These are phyloP conservation scores for Phataginus tricuspis DNA, from an alignment of 2,797 vertebrate genomes.

Conservation along the genomic window DNA sequence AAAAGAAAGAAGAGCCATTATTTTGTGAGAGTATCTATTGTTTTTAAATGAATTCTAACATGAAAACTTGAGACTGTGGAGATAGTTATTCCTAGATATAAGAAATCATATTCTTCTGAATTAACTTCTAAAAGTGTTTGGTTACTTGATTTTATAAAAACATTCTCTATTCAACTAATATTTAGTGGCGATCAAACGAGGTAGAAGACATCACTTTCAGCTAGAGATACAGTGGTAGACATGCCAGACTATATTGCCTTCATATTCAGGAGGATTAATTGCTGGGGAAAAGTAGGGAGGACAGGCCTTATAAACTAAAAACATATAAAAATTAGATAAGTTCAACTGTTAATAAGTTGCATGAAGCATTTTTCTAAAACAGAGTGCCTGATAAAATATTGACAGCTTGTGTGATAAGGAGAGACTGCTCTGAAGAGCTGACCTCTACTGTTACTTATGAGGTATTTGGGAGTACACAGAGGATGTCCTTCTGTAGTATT, in stretches of 20 bases:
- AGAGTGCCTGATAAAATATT: not conserved
- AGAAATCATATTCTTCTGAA: not conserved
- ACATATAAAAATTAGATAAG: not conserved
- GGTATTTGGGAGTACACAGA: not conserved
- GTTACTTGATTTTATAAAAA: not conserved
- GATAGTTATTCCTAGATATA: conserved; percentile 24
- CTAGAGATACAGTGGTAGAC: not conserved
- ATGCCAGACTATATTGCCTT: not conserved
- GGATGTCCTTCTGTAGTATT: not conserved
- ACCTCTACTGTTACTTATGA: not conserved
- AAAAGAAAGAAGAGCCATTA: not conserved
- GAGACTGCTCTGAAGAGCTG: not conserved
- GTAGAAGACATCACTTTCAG: not conserved
- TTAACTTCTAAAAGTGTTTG: not conserved
- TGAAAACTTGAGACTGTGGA: not conserved
- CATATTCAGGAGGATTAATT: not conserved
- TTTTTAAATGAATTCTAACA: conserved; percentile 56
- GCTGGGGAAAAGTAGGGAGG: not conserved
- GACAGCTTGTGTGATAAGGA: not conserved
- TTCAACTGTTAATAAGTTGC: not conserved
- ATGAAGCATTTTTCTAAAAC: not conserved
- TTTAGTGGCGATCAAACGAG: not conserved
- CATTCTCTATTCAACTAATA: not conserved
- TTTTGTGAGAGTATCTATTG: conserved; percentile 35
- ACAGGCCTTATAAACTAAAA: not conserved